Base-by-base conservation (phyloP, 2,113 vertebrate genomes). In the Cepphus grylle region DNA sequence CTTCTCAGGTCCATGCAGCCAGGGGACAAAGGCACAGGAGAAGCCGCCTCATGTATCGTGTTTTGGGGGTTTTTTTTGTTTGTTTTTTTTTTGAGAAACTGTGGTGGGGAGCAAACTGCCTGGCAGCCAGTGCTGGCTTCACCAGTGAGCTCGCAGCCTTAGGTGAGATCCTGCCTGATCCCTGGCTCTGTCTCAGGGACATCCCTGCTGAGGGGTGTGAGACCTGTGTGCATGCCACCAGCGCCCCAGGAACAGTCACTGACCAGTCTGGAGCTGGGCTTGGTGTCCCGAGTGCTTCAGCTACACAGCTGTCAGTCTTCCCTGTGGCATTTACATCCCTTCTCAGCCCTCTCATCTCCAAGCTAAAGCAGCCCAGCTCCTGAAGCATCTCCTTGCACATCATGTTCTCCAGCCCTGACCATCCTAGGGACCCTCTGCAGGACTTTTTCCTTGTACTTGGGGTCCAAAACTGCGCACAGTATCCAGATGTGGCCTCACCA, bases 1-100 rank as follows among this genome's bases (percentile, higher is more conserved):
- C 22, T 79, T 58, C 79, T 49, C 2, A 2, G 20, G 5, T 81
- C n/a, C 0, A 0, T n/a, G 58, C 58, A 61, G 53, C 43, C 8
- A 11, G 26, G 38, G 45, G 50, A 23, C 2, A 3, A 27, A 74
- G n/a, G 52, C 36, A 22, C 11, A 13, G 83, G 27, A 76, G n/a
- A 43, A 43, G 12, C 13, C 20, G 84, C 49, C 32, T 11, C 30
- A 25, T 0, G 0, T 27, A 11, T 11, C 2, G 14, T 55, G 11
- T 14, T 12, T 38, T 23, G n/a, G 7, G 7, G 26, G 26, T 27
- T 52, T 52, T 16, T 5, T 18, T 61, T 4, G 15, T 16, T 59
- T 77, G 21, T 40, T 30, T 25, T 30, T 25, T 30, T 49, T 22
- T 72, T 4, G 7, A 66, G 59, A 47, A 83, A 23, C 45, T 19